A percentile compares a stretch with the other conserved stretches of the same genome.
phyloP scores from a whole-genome alignment of 1,140 invertebrate species.

The Rhyacophila brunnea region DNA sequence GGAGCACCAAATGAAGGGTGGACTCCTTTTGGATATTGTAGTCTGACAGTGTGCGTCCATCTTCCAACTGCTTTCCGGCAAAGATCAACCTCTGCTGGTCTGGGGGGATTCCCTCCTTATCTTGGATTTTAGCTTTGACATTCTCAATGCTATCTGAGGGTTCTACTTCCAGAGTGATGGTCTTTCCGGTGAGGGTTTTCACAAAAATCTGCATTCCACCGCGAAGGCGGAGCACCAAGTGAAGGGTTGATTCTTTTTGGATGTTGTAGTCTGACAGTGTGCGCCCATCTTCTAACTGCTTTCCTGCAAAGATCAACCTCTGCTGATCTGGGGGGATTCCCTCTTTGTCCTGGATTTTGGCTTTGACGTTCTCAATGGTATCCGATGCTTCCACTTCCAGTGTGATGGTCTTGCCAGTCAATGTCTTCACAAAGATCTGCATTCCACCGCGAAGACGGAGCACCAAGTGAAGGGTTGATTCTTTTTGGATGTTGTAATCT shows the following conservation, averaged over 20 bases:
- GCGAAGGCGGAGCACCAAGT: conserved; percentile 66
- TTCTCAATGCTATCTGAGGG: no score
- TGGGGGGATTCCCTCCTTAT: no score
- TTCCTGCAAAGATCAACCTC: conserved; percentile 74
- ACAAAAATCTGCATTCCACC: no score
- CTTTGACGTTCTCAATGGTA: conserved; percentile 79
- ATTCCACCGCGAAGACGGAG: conserved; percentile 67
- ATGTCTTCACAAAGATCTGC: conserved; percentile 85
- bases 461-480: conserved; percentile 63
- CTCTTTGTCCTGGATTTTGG: conserved; percentile 74
- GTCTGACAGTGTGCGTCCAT: no score
- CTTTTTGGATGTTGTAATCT: conserved; percentile 69
- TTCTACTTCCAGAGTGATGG: no score
- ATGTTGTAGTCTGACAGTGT: no score
- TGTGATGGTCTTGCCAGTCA: conserved; percentile 89
- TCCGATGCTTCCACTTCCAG: conserved; percentile 75
- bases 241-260: conserved; percentile 61
- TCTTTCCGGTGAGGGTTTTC: no score
- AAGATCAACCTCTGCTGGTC: no score
- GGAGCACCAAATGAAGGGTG: conserved; percentile 72
- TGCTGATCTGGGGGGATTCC: no score
- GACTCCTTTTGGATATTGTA: no score
- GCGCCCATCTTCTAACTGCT: conserved; percentile 83
- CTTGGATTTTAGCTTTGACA: no score
- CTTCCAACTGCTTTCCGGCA: no score